Evolutionary conservation across 2,888 invertebrate genomes (phyloP).

Genomic region (Meghimatium bilineatum): DNA sequence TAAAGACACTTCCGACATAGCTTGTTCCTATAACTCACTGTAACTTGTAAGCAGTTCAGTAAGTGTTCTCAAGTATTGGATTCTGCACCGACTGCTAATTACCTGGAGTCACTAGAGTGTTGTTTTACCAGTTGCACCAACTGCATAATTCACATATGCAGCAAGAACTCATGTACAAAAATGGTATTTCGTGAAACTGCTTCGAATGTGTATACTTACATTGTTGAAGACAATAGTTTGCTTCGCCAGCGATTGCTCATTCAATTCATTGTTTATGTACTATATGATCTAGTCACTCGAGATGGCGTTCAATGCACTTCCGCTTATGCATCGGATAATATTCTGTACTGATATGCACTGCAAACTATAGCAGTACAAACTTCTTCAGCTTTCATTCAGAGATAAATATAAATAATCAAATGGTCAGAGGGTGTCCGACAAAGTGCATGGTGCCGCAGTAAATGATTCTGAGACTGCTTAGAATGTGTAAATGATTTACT

Average conservation of each 20-base stretch:
- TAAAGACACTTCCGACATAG: too few relatives aligned
- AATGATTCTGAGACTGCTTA: too few relatives aligned
- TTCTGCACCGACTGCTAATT: too few relatives aligned
- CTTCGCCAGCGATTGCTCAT: not conserved
- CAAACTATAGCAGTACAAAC: not conserved
- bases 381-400: too few relatives aligned
- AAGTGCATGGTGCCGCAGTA: too few relatives aligned
- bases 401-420: too few relatives aligned
- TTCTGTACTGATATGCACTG: not conserved
- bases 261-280: conserved; percentile 10
- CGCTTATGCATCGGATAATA: not conserved
- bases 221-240: not conserved
- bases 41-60: too few relatives aligned
- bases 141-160: not conserved
- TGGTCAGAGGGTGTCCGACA: too few relatives aligned
- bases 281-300: not conserved
- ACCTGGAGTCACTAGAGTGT: too few relatives aligned
- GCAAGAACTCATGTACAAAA: not conserved
- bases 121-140: not conserved
- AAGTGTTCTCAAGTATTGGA: too few relatives aligned
- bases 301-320: conserved; percentile 18
- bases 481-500: too few relatives aligned
- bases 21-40: too few relatives aligned
- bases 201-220: not conserved
- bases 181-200: not conserved